Percentiles rank a stretch among this genome's conserved stretches.
Conservation (phyloP, 2,113 vertebrate genomes). For the Cyphomyrus discorhynchus region DNA sequence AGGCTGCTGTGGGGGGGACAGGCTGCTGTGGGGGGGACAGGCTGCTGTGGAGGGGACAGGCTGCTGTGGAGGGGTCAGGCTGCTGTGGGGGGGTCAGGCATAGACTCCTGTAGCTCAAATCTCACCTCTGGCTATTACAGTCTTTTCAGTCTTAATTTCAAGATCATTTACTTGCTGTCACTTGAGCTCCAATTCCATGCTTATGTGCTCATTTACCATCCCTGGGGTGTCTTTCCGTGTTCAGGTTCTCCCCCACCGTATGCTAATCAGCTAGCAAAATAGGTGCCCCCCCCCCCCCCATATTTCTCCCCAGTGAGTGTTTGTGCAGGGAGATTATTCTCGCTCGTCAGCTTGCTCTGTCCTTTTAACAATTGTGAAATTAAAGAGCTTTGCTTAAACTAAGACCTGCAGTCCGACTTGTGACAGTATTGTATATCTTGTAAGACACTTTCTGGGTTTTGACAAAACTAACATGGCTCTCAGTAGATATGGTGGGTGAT, state of each 20-base stretch:
- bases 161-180: not conserved
- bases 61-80: too few relatives aligned
- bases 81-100: not conserved
- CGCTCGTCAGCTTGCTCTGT: not conserved
- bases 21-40: not conserved
- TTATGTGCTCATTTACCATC: too few relatives aligned
- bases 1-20: not conserved
- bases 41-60: not conserved
- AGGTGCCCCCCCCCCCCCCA: not conserved
- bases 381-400: not conserved
- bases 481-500: not conserved
- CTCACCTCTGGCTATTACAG: not conserved
- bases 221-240: too few relatives aligned
- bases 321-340: not conserved
- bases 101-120: not conserved
- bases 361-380: not conserved
- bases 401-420: not conserved
- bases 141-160: not conserved
- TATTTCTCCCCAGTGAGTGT: too few relatives aligned
- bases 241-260: too few relatives aligned
- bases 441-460: not conserved
- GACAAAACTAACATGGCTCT: not conserved
- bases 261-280: too few relatives aligned
- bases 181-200: too few relatives aligned
- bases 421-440: not conserved